Evolutionary conservation across 2,797 vertebrate species (phyloP).

Genomic region (Octomys mimax): DNA sequence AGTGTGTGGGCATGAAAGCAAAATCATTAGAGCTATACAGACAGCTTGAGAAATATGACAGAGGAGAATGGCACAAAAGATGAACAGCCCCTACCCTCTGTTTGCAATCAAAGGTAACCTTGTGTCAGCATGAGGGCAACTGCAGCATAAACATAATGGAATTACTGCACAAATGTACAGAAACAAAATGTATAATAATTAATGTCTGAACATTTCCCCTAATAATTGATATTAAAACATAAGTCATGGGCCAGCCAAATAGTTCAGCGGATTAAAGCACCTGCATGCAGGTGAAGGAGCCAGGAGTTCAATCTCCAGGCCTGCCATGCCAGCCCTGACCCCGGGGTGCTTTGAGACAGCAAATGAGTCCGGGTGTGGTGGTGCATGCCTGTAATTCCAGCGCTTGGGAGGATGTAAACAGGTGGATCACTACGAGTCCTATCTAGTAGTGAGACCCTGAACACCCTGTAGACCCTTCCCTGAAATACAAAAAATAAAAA

Average conservation of each 20-base stretch:
- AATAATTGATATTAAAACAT: not conserved
- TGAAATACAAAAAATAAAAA: no score
- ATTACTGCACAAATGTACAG: not conserved
- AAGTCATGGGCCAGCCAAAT: not conserved
- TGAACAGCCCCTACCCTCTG: not conserved
- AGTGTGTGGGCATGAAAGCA: not conserved
- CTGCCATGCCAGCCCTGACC: no score
- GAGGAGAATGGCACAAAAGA: not conserved
- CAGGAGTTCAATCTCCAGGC: no score
- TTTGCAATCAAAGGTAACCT: not conserved
- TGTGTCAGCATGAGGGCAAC: not conserved
- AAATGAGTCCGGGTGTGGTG: no score
- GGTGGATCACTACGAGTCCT: no score
- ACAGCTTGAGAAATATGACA: not conserved
- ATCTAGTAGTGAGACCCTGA: no score
- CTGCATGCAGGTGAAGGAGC: no score
- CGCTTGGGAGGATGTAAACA: no score
- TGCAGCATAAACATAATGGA: not conserved
- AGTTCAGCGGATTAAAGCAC: no score
- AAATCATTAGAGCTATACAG: not conserved
- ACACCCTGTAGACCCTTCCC: no score
- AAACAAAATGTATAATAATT: not conserved
- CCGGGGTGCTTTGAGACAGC: no score
- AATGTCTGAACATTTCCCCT: not conserved
- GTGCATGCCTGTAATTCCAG: no score